Evolutionary conservation across 2,888 invertebrate genomes (phyloP).

Genomic region (Nesidiocoris tenuis): DNA sequence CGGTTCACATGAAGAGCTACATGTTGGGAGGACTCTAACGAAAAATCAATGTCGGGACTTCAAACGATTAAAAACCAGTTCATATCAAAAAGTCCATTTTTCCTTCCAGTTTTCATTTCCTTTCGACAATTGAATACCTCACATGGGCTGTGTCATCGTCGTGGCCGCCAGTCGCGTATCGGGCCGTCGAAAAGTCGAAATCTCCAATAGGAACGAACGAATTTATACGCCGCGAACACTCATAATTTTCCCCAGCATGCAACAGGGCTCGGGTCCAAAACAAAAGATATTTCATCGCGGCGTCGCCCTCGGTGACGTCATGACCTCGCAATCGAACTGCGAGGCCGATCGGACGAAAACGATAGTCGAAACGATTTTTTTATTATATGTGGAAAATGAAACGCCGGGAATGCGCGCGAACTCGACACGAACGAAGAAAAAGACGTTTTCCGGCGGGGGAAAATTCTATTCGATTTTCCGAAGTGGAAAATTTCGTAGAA

Average conservation of each 20-base stretch:
- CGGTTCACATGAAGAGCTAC: conserved; percentile 25
- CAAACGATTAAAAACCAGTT: conserved; percentile 29
- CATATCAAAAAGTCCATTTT: conserved; percentile 26
- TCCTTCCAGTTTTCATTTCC: conserved; percentile 20
- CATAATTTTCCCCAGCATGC: conserved; percentile 49
- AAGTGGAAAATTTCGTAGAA: conserved; percentile 5
- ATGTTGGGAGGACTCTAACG: conserved; percentile 24
- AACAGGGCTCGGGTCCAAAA: conserved; percentile 50
- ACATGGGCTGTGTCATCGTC: too few species aligned
- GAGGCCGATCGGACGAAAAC: neutral
- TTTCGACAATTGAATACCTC: neutral
- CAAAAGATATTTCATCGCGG: conserved; percentile 51
- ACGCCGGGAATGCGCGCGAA: conserved; percentile 1
- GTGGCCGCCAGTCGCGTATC: neutral
- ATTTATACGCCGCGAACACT: conserved; percentile 41
- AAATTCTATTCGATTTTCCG: neutral
- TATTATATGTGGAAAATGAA: neutral
- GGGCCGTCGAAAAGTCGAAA: conserved; percentile 1
- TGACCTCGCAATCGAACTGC: neutral
- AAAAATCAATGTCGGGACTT: conserved; percentile 32
- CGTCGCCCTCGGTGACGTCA: conserved; percentile 42
- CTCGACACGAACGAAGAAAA: neutral
- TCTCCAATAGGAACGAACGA: conserved; percentile 7
- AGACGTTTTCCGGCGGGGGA: neutral
- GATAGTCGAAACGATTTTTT: conserved; percentile 1